These are phyloP conservation scores for Spilosoma lubricipeda DNA, from an alignment of 2,888 invertebrate species.

Conservation along the genomic window DNA sequence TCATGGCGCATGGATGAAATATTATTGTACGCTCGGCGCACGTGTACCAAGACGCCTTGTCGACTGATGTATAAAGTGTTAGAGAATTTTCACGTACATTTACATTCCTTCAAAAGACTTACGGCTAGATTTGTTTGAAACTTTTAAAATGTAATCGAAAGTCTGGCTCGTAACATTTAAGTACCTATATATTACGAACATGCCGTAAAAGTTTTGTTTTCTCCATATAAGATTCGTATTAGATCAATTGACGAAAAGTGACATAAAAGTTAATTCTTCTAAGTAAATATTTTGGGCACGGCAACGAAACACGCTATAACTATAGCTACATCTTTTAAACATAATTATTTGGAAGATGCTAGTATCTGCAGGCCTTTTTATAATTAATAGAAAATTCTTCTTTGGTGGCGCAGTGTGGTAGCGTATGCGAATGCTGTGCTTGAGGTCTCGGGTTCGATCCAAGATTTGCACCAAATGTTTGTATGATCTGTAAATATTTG, in stretches of 20 bases:
- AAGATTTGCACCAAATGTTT: no score
- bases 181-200: background rate
- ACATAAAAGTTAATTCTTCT: background rate
- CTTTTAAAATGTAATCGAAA: background rate
- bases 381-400: no score
- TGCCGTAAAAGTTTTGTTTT: background rate
- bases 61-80: slow-evolving; percentile 55
- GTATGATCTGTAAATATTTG: no score
- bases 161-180: background rate
- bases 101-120: slow-evolving; percentile 36
- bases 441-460: no score
- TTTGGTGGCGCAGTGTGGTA: no score
- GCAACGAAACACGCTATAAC: background rate
- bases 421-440: no score
- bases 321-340: background rate
- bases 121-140: slow-evolving; percentile 6
- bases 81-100: slow-evolving; percentile 54
- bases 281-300: background rate
- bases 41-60: slow-evolving; percentile 55
- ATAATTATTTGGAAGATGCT: no score
- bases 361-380: no score
- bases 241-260: background rate
- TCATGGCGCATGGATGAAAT: slow-evolving; percentile 79
- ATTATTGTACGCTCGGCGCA: slow-evolving; percentile 71
- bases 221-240: background rate